These are phyloP conservation scores for Scaptomyza hsui DNA, from an alignment of 1,140 invertebrate genomes.

Conservation along the genomic window DNA sequence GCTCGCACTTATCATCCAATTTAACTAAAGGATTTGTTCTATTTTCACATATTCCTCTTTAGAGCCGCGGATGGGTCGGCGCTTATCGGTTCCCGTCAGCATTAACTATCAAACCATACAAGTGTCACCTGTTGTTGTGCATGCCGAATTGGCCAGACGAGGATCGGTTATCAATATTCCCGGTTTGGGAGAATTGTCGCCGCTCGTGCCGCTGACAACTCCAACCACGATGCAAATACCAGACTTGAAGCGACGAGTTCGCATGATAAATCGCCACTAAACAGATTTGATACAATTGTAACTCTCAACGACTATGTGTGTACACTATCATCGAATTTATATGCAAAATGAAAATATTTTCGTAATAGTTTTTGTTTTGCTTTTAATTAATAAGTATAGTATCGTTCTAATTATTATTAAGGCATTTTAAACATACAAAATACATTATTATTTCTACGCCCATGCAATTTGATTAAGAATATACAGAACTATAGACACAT, in stretches of 20 bases:
- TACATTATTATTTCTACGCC: constrained; percentile 40
- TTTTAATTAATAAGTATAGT: constrained; percentile 49
- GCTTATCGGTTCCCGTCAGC: constrained; percentile 63
- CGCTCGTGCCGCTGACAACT: constrained; percentile 1
- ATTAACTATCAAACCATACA: constrained; percentile 67
- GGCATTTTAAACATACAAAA: constrained; percentile 47
- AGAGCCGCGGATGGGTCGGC: constrained; percentile 48
- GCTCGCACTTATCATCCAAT: constrained; percentile 2
- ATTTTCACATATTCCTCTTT: background rate
- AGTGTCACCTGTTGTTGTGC: constrained; percentile 24
- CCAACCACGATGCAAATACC: constrained; percentile 5
- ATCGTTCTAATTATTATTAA: constrained; percentile 36
- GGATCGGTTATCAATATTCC: constrained; percentile 58
- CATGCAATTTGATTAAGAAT: constrained; percentile 52
- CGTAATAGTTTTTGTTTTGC: constrained; percentile 31
- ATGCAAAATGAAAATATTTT: constrained; percentile 7
- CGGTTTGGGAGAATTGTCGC: constrained; percentile 21
- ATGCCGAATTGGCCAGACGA: constrained; percentile 45
- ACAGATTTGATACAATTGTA: background rate
- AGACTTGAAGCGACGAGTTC: constrained; percentile 68
- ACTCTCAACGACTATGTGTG: background rate
- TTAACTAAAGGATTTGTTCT: background rate
- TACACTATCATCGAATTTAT: background rate
- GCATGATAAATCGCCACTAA: constrained; percentile 82
- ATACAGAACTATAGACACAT: constrained; percentile 49